Evolutionary conservation across 2,797 vertebrate genomes (phyloP), one percentile per base, ranked within the genome.

Genomic region (Parauchenoglanis punctatus): DNA sequence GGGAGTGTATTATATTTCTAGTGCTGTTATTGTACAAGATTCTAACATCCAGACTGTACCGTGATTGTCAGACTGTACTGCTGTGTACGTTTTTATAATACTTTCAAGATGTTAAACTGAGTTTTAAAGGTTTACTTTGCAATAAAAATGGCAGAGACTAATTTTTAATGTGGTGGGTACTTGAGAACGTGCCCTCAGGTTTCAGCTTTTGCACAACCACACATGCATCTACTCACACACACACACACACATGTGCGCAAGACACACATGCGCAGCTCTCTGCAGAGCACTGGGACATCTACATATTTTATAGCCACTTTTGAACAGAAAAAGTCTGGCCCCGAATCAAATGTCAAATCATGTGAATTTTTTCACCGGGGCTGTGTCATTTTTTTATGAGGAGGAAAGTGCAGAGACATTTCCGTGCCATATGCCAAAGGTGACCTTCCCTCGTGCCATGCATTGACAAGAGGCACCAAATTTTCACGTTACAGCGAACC

Each of bases 271-370:
- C 10, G 3, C 54, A 78, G 5, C 91, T 92, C 94, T 95, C 92
- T 91, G 85, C 89, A 91, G 91, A 92, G 91, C 91, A 31, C 85
- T n/a, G 90, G 88, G 93, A 89, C 91, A 86, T 87, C 92, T 96
- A 92, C 93, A 96, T 96, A 95, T 96, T 96, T 96, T 92, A 96
- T 96, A 93, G 95, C 91, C 86, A 85, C 92, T 94, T 93, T 94
- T 92, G 92, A 91, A 88, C 86, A 93, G 92, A 89, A 89, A 90
- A 86, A 88, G 90, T 91, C 91, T 93, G 93, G 84, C 90, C 86
- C 89, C 86, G 89, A 87, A 88, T 93, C 92, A 91, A 89, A 91
- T 85, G 85, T 90, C 88, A 89, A 89, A 89, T 89, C 86, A 87
- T 86, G 87, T 88, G 86, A 86, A 85, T 65, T 87, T 86, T 91